Evolutionary conservation across 1,140 invertebrate genomes (phyloP), one percentile per base, ranked within the genome.

Genomic region (Panagrolaimus sp.): DNA sequence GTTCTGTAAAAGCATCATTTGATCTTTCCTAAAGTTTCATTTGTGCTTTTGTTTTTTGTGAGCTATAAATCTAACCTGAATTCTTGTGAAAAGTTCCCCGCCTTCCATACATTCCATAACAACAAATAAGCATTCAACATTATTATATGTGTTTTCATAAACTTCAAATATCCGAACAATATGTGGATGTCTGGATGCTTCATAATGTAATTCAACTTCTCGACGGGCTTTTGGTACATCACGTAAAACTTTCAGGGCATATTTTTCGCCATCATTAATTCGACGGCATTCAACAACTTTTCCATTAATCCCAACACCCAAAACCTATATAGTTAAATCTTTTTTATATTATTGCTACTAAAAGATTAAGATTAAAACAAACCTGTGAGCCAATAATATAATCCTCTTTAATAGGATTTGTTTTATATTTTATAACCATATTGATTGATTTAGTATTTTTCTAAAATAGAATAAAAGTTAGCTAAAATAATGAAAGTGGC

Each of bases 101-200:
- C 94, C 94, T 83, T 93, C 91, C 94, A 97, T 97, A 82, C 91
- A 95, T 88, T 98, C 95, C 95, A 98, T 98, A 9, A 98, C 89
- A 46, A 98, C 91, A 9, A 98, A 87, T 6, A 98, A 86, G 85
- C 94, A 97, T 80, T 90, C 90, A 71, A 90, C 89, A 3, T 90
- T 91, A 74, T 89, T 89, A 82, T 95, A 94, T 10, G 89, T 88
- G 84, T 98, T 97, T 86, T 97, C 93, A 85, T 94, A 98, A 21
- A 98, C 93, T 87, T 97, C 94, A 76, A 91, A 90, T 55, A 94
- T 90, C 75, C 88, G 89, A 1, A 98, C 95, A 82, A 98, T 95
- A 84, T 97, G 91, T 76, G 88, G 88, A 83, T 92, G 95, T 28
- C 89, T 89, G 73, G 90, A 91, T 0, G 91, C 92, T 81, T 90